Percentiles rank a stretch among this genome's conserved stretches.
These are phyloP conservation scores for Cyphomyrmex costatus DNA, from an alignment of 1,140 invertebrate species.

Conservation along the genomic window DNA sequence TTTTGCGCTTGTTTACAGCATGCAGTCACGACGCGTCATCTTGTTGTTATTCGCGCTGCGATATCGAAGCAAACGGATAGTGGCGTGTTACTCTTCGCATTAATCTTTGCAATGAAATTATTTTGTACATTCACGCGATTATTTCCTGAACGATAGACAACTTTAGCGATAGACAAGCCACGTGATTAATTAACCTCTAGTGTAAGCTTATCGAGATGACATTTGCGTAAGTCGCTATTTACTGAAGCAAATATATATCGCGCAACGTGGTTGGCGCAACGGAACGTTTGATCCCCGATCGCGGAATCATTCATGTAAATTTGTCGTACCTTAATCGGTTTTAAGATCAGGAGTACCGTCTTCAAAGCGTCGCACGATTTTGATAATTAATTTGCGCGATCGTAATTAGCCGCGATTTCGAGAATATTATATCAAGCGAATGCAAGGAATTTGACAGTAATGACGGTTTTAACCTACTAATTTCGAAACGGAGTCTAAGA, in stretches of 20 bases:
- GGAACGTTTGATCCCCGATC: background rate
- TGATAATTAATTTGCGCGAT: background rate
- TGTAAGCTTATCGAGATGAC: background rate
- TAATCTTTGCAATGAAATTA: background rate
- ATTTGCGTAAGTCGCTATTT: background rate
- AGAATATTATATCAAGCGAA: background rate
- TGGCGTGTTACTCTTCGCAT: background rate
- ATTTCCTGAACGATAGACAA: background rate
- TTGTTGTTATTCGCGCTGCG: slow-evolving; percentile 7
- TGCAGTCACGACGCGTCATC: background rate
- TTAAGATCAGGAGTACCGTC: background rate
- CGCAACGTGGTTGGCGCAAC: background rate
- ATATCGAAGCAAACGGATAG: background rate
- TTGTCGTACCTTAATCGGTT: slow-evolving; percentile 7
- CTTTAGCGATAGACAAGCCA: background rate
- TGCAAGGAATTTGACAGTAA: background rate
- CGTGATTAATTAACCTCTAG: background rate
- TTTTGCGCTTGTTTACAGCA: background rate
- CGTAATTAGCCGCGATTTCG: background rate
- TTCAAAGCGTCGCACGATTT: background rate
- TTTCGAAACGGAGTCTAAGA: background rate
- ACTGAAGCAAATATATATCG: background rate
- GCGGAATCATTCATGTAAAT: background rate
- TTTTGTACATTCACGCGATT: background rate
- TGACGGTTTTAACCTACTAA: background rate